phyloP scores from a whole-genome alignment of 2,113 vertebrate species.

The Hylia prasina region DNA sequence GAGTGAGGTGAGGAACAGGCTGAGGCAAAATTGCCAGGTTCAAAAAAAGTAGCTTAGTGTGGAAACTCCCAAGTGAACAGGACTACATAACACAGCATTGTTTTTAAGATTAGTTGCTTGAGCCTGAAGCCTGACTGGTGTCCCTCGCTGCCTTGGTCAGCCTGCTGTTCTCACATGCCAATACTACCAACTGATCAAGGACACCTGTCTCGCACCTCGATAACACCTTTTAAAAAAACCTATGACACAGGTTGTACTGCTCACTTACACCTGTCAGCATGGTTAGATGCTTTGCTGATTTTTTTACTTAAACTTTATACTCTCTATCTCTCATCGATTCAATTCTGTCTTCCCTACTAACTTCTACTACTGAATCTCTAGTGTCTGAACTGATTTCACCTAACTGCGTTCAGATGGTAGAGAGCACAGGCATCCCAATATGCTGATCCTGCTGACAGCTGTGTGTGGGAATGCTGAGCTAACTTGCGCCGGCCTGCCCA shows the following conservation, averaged over 20 bases:
- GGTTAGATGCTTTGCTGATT: not conserved
- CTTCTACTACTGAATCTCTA: not conserved
- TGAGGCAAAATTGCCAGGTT: not conserved
- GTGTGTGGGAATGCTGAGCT: not conserved
- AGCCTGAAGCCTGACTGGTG: not conserved
- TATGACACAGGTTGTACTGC: fast-evolving
- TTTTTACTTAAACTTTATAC: not conserved
- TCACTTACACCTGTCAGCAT: not conserved
- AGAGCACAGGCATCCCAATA: not conserved
- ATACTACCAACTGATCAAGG: not conserved
- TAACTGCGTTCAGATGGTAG: not conserved
- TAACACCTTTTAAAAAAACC: not conserved
- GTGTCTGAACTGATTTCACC: not conserved
- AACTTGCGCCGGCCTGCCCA: not conserved
- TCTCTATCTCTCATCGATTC: not conserved
- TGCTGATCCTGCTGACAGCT: not conserved
- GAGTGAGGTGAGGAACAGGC: not conserved
- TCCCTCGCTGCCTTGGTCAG: not conserved
- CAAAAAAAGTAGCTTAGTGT: not conserved
- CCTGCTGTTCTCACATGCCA: not conserved
- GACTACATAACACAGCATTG: too few species aligned
- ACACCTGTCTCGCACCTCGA: fast-evolving
- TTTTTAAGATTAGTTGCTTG: not conserved
- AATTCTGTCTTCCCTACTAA: not conserved
- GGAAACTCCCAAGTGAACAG: not conserved